Evolutionary conservation across 2,113 vertebrate species (phyloP), one percentile per base, ranked within the genome.

Genomic region (Lontra canadensis): DNA sequence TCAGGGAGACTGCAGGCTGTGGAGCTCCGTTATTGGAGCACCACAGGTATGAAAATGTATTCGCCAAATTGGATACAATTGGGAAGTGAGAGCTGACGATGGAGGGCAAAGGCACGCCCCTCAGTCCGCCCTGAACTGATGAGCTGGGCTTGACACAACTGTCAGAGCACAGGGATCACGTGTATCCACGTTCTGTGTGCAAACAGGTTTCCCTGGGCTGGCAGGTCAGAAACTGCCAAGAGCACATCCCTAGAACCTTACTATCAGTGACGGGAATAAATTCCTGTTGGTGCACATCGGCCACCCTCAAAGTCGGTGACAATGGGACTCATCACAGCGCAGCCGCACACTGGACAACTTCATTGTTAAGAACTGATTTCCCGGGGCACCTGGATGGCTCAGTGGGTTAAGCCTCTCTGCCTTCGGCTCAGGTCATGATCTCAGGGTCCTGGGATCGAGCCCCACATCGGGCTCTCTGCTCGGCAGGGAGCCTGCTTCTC

Each of bases 131-230:
- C 83, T 42, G 47, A 93, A 76, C 31, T 52, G 63, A 69, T 25
- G 13, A n/a, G 34, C 47, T 42, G 26, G 10, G 39, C 42, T 71
- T 31, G 26, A 21, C 0, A 34, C 25, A 69, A 7, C 0, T 39
- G 17, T 18, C 63, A 8, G 31, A 39, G 4, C 15, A 3, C 14
- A 15, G 23, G 34, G 44, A 21, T 23, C 3, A 36, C 11, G 34
- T 15, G 36, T 3, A 10, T 15, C 20, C 34, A 1, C 71, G 8
- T 42, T 84, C 73, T 26, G 12, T 13, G 18, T 1, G 57, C 42
- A 95, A 69, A 96, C 29, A 61, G 39, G 39, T 36, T 88, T 88
- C 29, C 59, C 73, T 96, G 57, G 82, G 55, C 87, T 79, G 74
- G 34, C 52, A 26, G 44, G 26, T 79, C 86, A 44, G 69, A 81